Evolutionary conservation across 2,888 invertebrate genomes (phyloP).

Genomic region (Ophraella communa): DNA sequence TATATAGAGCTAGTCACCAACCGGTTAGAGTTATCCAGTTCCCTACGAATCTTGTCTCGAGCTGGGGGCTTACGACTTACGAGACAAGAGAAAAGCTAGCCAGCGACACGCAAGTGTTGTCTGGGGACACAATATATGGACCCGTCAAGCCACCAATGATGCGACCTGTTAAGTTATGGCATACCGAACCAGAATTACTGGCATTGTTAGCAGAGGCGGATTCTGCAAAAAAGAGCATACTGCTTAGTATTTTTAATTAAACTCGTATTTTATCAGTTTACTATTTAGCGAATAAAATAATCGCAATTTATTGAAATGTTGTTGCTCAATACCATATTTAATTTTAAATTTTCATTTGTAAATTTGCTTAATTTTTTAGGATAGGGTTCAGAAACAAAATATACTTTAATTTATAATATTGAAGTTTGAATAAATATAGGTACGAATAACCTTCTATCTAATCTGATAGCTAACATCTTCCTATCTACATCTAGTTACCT

Average conservation of each 20-base stretch:
- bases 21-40: constrained; percentile 1
- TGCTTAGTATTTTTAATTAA: background rate
- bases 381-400: no score
- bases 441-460: no score
- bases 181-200: constrained; percentile 43
- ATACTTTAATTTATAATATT: no score
- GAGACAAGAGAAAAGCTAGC: constrained; percentile 41
- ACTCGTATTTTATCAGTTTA: no score
- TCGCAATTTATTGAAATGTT: no score
- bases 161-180: constrained; percentile 46
- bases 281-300: no score
- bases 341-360: no score
- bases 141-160: constrained; percentile 35
- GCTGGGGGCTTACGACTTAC: constrained; percentile 39
- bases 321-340: no score
- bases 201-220: constrained; percentile 12
- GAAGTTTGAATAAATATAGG: no score
- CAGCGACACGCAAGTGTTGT: constrained; percentile 50
- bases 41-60: constrained; percentile 7
- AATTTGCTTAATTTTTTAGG: no score
- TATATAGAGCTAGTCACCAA: background rate
- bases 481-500: no score
- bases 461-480: no score
- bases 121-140: constrained; percentile 43
- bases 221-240: background rate